phyloP scores from a whole-genome alignment of 2,888 invertebrate species.

The Drosophila pullipes region DNA sequence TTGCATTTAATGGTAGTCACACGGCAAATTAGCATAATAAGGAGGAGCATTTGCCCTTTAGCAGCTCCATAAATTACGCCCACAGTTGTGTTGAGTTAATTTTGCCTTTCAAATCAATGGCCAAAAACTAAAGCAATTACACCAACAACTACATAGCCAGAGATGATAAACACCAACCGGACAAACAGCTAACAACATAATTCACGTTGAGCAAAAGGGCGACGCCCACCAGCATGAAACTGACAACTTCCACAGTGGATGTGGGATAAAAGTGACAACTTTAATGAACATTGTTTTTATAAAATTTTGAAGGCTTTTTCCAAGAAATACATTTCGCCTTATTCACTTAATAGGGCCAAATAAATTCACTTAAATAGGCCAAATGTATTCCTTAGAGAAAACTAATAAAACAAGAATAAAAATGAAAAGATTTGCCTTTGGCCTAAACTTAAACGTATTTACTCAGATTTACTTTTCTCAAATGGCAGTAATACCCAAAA shows the following conservation, averaged over 20 bases:
- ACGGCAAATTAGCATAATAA: conserved; percentile 64
- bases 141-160: conserved; percentile 24
- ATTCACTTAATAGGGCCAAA: background rate
- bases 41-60: conserved; percentile 40
- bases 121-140: conserved; percentile 68
- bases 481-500: background rate
- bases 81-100: conserved; percentile 34
- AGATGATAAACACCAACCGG: conserved; percentile 32
- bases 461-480: background rate
- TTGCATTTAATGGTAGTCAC: conserved; percentile 31
- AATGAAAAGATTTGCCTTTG: background rate
- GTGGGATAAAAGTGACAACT: background rate
- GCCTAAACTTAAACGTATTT: background rate
- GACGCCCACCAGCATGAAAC: conserved; percentile 7
- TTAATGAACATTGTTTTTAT: background rate
- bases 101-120: conserved; percentile 61
- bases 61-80: conserved; percentile 68
- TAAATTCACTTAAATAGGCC: background rate
- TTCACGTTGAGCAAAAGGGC: conserved; percentile 57
- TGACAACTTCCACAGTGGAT: conserved; percentile 8
- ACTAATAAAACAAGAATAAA: background rate
- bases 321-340: background rate
- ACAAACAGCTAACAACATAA: conserved; percentile 61
- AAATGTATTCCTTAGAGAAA: background rate
- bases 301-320: background rate